These are phyloP conservation scores for Ptyas mucosa DNA, from an alignment of 2,113 vertebrate species.

Conservation along the genomic window DNA sequence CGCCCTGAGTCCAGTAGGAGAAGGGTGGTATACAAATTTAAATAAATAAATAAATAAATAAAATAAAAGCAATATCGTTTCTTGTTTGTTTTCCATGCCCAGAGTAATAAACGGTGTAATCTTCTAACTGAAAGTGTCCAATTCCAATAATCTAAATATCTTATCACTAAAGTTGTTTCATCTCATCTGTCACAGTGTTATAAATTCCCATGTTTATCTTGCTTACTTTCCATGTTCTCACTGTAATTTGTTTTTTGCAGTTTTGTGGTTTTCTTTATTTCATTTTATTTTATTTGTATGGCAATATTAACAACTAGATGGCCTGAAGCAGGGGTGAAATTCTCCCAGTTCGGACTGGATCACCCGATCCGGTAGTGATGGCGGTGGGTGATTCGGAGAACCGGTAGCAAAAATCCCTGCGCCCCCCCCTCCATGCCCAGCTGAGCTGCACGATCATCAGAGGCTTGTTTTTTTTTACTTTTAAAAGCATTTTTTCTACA, in stretches of 20 bases:
- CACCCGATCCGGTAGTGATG: too few relatives aligned
- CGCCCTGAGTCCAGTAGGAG: too few relatives aligned
- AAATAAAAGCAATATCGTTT: not conserved
- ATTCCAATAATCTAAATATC: not conserved
- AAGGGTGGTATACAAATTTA: too few relatives aligned
- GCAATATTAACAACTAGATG: not conserved
- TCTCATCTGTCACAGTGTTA: not conserved
- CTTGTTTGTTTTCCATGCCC: not conserved
- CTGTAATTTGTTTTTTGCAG: not conserved
- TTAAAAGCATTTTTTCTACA: too few relatives aligned
- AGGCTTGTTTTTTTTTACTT: too few relatives aligned
- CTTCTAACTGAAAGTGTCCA: not conserved
- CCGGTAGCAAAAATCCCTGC: too few relatives aligned
- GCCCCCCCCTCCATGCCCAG: too few relatives aligned
- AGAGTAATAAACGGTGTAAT: not conserved
- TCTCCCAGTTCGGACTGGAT: too few relatives aligned
- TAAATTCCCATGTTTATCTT: not conserved
- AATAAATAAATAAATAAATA: too few relatives aligned
- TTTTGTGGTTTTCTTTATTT: not conserved
- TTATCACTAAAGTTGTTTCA: not conserved
- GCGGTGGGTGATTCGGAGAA: too few relatives aligned
- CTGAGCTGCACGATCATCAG: too few relatives aligned
- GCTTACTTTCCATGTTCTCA: not conserved
- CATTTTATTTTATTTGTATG: not conserved
- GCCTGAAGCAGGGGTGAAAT: too few relatives aligned